These are phyloP conservation scores for Cabera pusaria DNA, from an alignment of 2,888 invertebrate species.

Conservation along the genomic window DNA sequence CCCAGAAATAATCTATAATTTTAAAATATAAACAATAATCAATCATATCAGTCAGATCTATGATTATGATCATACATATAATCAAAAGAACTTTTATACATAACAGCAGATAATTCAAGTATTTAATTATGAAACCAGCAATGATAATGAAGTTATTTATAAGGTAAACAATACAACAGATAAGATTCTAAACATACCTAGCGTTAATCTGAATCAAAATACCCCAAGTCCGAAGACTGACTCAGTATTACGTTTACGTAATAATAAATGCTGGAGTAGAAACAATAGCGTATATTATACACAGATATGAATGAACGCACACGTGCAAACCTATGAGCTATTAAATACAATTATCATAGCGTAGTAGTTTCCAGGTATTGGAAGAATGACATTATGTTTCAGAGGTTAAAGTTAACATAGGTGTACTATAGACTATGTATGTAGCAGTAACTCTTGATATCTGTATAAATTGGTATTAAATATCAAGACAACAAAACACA, in stretches of 20 bases:
- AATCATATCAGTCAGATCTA: too few species aligned
- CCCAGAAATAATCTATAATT: too few species aligned
- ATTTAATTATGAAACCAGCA: slow-evolving; percentile 14
- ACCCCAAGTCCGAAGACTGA: slow-evolving; percentile 8
- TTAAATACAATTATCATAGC: slow-evolving; percentile 4
- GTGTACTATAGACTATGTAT: too few species aligned
- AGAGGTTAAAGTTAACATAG: too few species aligned
- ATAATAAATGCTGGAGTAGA: slow-evolving; percentile 4
- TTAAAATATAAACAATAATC: too few species aligned
- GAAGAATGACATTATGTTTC: too few species aligned
- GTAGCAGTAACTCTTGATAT: too few species aligned
- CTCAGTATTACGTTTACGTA: slow-evolving; percentile 10
- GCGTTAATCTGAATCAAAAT: slow-evolving; percentile 16
- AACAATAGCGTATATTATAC: slow-evolving; percentile 5
- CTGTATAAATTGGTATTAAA: too few species aligned
- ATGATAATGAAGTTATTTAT: slow-evolving; percentile 16
- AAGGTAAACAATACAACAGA: slow-evolving; percentile 13
- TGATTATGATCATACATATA: too few species aligned
- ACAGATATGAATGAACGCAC: slow-evolving; percentile 13
- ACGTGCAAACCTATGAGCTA: slow-evolving; percentile 3
- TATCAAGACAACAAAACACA: too few species aligned
- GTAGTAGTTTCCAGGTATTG: background rate
- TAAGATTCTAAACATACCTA: slow-evolving; percentile 16
- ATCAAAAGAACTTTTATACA: too few species aligned
- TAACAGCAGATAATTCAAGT: slow-evolving; percentile 1